Conservation (phyloP, 1,140 invertebrate species). For the Euwallacea similis region DNA sequence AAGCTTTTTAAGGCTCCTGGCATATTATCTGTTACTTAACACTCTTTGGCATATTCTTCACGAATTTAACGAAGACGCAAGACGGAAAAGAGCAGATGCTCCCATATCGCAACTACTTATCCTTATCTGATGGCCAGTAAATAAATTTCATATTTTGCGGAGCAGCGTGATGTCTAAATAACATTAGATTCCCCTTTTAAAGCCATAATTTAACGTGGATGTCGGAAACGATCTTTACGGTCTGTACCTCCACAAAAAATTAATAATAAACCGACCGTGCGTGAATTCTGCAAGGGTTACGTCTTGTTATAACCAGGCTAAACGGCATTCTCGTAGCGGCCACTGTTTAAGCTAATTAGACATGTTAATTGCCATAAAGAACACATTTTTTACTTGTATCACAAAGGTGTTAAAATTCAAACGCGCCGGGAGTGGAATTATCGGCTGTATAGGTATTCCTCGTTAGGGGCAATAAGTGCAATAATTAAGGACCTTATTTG, state of each 20-base stretch:
- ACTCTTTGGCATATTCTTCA: not conserved
- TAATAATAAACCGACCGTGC: conserved; percentile 36
- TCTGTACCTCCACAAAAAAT: conserved; percentile 18
- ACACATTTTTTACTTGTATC: conserved; percentile 20
- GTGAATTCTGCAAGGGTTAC: conserved; percentile 31
- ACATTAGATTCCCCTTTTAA: not conserved
- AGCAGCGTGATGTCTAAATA: not conserved
- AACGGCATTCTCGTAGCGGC: conserved; percentile 23
- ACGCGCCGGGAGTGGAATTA: conserved; percentile 4
- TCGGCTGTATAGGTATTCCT: conserved; percentile 3
- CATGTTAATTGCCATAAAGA: conserved; percentile 28
- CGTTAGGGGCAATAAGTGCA: not conserved
- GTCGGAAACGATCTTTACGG: conserved; percentile 30
- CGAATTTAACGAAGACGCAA: no score
- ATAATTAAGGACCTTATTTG: not conserved
- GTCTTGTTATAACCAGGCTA: conserved; percentile 27
- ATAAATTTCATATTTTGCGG: not conserved
- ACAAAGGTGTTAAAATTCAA: conserved; percentile 30
- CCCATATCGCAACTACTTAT: no score
- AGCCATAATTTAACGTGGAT: conserved; percentile 16
- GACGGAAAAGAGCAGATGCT: no score
- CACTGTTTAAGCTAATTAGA: conserved; percentile 29
- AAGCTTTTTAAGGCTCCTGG: not conserved
- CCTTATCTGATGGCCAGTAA: not conserved
- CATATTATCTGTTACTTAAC: not conserved